Evolutionary conservation across 2,888 invertebrate genomes (phyloP).

Genomic region (Entomobrya multifasciata): DNA sequence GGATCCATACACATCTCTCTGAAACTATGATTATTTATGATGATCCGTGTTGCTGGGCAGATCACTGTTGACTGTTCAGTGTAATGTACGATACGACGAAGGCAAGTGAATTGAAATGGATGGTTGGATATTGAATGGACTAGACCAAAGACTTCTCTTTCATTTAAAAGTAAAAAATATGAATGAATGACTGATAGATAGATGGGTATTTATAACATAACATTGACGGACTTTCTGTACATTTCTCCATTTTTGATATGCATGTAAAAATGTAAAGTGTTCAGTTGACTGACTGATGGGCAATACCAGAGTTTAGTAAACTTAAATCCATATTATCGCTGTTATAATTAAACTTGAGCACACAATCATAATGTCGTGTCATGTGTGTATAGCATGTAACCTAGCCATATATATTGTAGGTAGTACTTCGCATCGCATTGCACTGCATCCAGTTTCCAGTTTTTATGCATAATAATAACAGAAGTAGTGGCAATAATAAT

Average conservation of each 20-base stretch:
- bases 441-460: conserved; percentile 21
- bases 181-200: conserved; percentile 25
- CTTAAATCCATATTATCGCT: neutral
- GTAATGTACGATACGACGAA: no score
- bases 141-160: neutral
- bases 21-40: neutral
- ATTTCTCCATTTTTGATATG: neutral
- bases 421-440: neutral
- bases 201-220: conserved; percentile 9
- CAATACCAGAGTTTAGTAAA: neutral
- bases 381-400: neutral
- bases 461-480: conserved; percentile 22
- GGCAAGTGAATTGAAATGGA: neutral
- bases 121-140: neutral
- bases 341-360: conserved; percentile 1
- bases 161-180: neutral
- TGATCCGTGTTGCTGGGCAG: neutral
- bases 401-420: no score
- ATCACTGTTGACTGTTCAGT: neutral
- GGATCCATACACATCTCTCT: neutral
- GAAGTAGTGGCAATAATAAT: neutral
- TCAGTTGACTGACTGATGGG: neutral
- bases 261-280: neutral
- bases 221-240: conserved; percentile 3
- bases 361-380: neutral